Base-by-base conservation (phyloP, 1,140 invertebrate species). In the Microplitis demolitor region DNA sequence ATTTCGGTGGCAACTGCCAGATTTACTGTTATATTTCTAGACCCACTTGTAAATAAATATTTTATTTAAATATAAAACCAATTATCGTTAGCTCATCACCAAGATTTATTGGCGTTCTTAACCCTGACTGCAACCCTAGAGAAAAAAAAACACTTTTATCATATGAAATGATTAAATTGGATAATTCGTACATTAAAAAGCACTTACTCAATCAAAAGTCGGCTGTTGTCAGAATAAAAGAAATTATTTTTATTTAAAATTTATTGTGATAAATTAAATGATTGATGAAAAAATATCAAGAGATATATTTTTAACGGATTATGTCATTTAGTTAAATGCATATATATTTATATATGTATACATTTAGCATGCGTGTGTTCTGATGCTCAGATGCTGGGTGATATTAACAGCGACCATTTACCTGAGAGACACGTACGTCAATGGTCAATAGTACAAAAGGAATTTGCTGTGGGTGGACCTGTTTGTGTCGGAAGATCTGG, bases 21-120 rank as follows among this genome's bases (percentile, higher is more conserved):
- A 74, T 66, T 66, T 58, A 35, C 66, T 14, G 72, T 70, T 74
- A 39, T 74, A 74, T 74, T 74, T 74, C 54, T 56, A 70, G 72
- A 69, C 51, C 61, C 72, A 74, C 72, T 74, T 74, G 60, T 61
- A 51, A 8, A n/a, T 60, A 37, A 33, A 24, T 16, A 11, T 14
- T 13, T 53, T 45, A 24, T 54, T 58, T 58, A 24, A 58, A 58
- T 58, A 31, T 24, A 45, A 45, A 45, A 45, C 39, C 2, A 45
- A 45, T 45, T 45, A 6, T 45, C 39, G 39, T 45, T 45, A 45
- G 11, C 39, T 45, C 39, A 45, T 45, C 39, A 11, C 39, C 6
- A 11, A 9, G 39, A 45, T 45, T 45, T 45, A 45, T 45, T 45
- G 11, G 11, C 11, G 11, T 54, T 54, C 16, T 54, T 54, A 24